Evolutionary conservation across 2,888 invertebrate genomes (phyloP), one percentile per base, ranked within the genome.

Genomic region (Eupithecia vulgata): DNA sequence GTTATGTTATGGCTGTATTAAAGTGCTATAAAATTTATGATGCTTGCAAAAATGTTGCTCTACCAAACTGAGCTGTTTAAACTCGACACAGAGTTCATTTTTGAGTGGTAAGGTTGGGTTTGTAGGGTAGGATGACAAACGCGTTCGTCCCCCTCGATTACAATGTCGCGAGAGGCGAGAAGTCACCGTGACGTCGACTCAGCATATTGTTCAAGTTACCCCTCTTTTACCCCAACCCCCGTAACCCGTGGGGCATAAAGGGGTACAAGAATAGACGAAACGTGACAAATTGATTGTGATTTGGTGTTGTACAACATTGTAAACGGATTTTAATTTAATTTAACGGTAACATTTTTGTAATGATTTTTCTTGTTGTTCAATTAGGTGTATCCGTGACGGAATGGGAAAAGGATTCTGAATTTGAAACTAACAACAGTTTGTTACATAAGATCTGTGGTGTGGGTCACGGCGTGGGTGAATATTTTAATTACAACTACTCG

Each of bases 1-100:
- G 91, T 91, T 88, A 86, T 87, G 91, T 92, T 94, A 94, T 90
- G 91, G 93, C 93, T 92, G 91, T 93, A 94, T 94, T 93, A 94
- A 93, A 94, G 86, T 87, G 90, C 89, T 87, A 92, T 94, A 92
- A 94, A 94, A 92, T 93, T 92, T 93, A 94, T 94, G 91, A 90
- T 85, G 90, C 92, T 91, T 90, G 90, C 90, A 83, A 81, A 90
- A 81, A 84, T 79, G 75, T 5, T 5, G 1, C 1, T 70, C 73
- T 1, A 21, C n/a, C 8, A 86, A 76, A 81, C 74, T 77, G 37
- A 35, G 70, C 78, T 81, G 77, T 86, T 0, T 10, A 2, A 0
- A 7, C 13, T 13, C 6, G 8, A 0, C 21, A 0, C 78, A 85
- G 35, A 79, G 82, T 83, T 65, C 45, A 75, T 45, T 80, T 86